These are phyloP conservation scores for Ennomos fuscantarius DNA, from an alignment of 2,888 invertebrate genomes.

Conservation along the genomic window DNA sequence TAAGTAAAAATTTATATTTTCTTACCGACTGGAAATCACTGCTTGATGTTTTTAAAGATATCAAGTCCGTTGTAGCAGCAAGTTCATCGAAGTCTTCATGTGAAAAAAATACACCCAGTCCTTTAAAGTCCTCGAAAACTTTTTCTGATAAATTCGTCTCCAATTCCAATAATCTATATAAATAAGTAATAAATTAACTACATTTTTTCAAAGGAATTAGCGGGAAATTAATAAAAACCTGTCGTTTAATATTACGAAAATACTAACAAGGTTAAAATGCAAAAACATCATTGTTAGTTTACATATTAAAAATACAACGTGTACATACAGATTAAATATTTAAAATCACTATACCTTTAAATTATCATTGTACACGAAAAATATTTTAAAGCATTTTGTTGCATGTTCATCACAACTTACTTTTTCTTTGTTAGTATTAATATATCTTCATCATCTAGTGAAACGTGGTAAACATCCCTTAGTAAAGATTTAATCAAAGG, in stretches of 20 bases:
- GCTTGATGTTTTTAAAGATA: constrained; percentile 18
- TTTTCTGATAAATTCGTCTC: constrained; percentile 32
- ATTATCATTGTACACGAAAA: no score
- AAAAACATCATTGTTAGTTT: no score
- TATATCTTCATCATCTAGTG: constrained; percentile 9
- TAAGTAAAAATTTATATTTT: no score
- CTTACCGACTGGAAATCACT: not conserved
- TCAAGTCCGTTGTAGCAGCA: constrained; percentile 46
- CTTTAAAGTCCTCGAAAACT: constrained; percentile 35
- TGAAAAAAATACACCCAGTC: constrained; percentile 49
- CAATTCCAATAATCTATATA: constrained; percentile 41
- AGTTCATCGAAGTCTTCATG: constrained; percentile 54
- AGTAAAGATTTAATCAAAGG: constrained; percentile 17
- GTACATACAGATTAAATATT: no score
- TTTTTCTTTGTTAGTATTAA: constrained; percentile 3
- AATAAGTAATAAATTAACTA: constrained; percentile 9
- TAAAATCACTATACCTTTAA: no score
- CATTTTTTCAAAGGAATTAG: no score
- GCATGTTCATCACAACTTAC: not conserved
- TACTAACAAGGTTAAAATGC: no score
- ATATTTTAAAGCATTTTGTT: no score
- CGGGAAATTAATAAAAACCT: no score
- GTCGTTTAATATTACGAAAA: no score
- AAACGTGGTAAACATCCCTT: constrained; percentile 12
- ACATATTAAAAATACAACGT: no score